Percentiles rank a stretch among this genome's conserved stretches.
These are phyloP conservation scores for Zaprionus obscuricornis DNA, from an alignment of 2,888 invertebrate species.

Conservation along the genomic window DNA sequence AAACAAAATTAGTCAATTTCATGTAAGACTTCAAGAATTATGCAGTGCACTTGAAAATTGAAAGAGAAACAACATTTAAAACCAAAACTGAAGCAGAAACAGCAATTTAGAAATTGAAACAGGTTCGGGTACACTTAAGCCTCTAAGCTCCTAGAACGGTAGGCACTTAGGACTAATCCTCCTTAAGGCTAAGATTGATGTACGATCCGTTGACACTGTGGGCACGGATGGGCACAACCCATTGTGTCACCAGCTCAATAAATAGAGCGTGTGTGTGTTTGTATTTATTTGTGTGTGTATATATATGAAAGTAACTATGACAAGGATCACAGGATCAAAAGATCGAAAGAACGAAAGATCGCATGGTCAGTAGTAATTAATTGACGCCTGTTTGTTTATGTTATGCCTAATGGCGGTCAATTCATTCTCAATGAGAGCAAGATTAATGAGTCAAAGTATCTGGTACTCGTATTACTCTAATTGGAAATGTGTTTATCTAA, in stretches of 20 bases:
- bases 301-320: conserved; percentile 10
- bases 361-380: conserved; percentile 47
- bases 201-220: conserved; percentile 41
- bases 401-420: conserved; percentile 43
- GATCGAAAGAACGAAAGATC: too few species aligned
- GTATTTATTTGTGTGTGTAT: conserved; percentile 31
- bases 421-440: conserved; percentile 29
- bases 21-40: conserved; percentile 63
- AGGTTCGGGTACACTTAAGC: conserved; percentile 56
- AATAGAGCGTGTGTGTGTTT: conserved; percentile 28
- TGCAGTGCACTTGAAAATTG: conserved; percentile 48
- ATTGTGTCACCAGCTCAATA: conserved; percentile 69
- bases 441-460: too few species aligned
- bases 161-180: conserved; percentile 66
- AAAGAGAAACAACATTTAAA: conserved; percentile 3
- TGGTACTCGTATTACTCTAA: too few species aligned
- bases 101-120: conserved; percentile 54
- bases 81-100: conserved; percentile 7
- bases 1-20: conserved; percentile 78
- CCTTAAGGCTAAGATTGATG: conserved; percentile 34
- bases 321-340: conserved; percentile 41
- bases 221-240: conserved; percentile 41
- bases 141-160: conserved; percentile 46
- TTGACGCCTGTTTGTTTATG: conserved; percentile 47
- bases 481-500: too few species aligned